Evolutionary conservation across 2,113 vertebrate genomes (phyloP).

Genomic region (Daubentonia madagascariensis): DNA sequence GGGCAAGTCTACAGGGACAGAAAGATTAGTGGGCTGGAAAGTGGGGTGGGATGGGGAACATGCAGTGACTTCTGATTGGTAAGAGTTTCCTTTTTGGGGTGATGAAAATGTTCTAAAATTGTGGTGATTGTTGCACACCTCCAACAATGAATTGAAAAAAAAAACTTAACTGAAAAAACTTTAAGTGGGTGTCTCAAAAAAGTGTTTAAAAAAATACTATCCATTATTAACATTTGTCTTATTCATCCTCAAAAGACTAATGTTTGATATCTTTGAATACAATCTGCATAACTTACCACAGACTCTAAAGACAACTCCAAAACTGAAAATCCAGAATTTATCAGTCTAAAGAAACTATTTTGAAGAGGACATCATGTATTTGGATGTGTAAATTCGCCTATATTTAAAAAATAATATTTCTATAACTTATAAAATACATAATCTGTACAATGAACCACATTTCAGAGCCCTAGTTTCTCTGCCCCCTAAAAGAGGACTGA

Average conservation of each 20-base stretch:
- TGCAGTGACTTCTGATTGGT: neutral
- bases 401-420: neutral
- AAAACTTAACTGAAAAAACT: neutral
- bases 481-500: neutral
- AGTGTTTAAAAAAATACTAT: neutral
- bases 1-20: neutral
- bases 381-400: neutral
- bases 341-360: neutral
- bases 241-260: neutral
- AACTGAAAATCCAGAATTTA: neutral
- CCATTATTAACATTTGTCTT: neutral
- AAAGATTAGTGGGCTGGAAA: neutral
- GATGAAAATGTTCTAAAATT: slow-evolving; percentile 24
- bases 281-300: neutral
- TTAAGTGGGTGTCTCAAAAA: neutral
- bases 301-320: slow-evolving; percentile 6
- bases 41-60: neutral
- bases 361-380: neutral
- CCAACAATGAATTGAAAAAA: neutral
- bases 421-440: neutral
- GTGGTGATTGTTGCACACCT: neutral
- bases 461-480: neutral
- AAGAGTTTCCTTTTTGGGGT: neutral
- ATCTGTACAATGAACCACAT: neutral
- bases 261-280: neutral